Evolutionary conservation across 2,888 invertebrate genomes (phyloP).

Genomic region (Bombylius discolor): DNA sequence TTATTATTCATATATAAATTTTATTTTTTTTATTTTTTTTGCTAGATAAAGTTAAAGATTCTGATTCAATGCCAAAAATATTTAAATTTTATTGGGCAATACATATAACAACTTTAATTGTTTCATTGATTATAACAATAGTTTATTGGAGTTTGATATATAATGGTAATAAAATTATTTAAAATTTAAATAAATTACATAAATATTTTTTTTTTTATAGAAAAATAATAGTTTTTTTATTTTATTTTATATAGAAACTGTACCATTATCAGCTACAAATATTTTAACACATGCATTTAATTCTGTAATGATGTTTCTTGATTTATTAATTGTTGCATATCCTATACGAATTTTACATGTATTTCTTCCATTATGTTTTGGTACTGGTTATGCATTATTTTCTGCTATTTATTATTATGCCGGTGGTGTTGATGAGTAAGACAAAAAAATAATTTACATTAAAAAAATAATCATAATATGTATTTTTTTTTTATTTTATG

Average conservation of each 20-base stretch:
- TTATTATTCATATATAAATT: no score
- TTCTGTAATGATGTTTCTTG: conserved; percentile 57
- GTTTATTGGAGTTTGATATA: conserved; percentile 53
- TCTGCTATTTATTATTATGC: conserved; percentile 45
- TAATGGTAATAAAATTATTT: conserved; percentile 19
- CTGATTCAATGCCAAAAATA: conserved; percentile 27
- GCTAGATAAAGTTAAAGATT: conserved; percentile 28
- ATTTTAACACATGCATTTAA: conserved; percentile 63
- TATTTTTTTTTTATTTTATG: no score
- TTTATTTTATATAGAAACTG: conserved; percentile 39
- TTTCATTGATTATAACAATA: conserved; percentile 57
- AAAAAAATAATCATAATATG: background rate
- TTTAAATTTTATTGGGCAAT: conserved; percentile 55
- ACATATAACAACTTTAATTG: conserved; percentile 50
- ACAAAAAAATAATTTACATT: background rate
- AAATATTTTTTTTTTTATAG: background rate
- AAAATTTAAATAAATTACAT: background rate
- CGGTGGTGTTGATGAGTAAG: conserved; percentile 47
- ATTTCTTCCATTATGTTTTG: conserved; percentile 48
- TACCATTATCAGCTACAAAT: conserved; percentile 50
- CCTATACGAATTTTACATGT: conserved; percentile 55
- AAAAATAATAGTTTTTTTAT: no score
- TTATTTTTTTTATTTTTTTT: background rate
- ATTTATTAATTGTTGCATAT: conserved; percentile 56
- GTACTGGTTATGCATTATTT: conserved; percentile 43